These are phyloP conservation scores for Sylvilagus bachmani DNA, from an alignment of 2,113 vertebrate genomes.

Conservation along the genomic window DNA sequence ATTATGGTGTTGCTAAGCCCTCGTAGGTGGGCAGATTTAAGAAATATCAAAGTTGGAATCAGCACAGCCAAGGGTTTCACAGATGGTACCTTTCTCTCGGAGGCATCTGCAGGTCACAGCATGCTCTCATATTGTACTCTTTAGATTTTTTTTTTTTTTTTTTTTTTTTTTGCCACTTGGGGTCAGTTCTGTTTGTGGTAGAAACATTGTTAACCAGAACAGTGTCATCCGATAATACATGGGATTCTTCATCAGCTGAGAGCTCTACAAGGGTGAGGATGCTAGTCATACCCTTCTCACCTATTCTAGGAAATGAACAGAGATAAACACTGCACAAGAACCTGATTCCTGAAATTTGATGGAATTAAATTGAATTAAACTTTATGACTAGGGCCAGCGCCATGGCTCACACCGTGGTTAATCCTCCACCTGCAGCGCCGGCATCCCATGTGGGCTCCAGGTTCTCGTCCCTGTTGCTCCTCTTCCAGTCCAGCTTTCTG, in stretches of 20 bases:
- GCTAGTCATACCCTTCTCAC: neutral
- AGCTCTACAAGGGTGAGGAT: neutral
- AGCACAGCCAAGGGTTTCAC: neutral
- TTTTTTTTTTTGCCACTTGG: neutral
- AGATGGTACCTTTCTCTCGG: neutral
- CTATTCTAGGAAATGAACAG: neutral
- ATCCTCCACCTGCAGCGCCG: no score
- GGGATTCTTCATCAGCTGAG: neutral
- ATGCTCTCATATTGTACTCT: neutral
- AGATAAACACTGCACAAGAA: neutral
- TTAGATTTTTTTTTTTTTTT: neutral
- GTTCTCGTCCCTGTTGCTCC: no score
- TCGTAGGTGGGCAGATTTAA: neutral
- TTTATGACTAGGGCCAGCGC: neutral
- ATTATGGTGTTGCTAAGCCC: neutral
- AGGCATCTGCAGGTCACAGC: neutral
- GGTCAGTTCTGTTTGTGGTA: neutral
- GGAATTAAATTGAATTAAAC: neutral
- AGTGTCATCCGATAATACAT: neutral
- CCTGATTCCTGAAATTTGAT: neutral
- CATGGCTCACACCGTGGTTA: no score
- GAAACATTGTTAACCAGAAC: neutral
- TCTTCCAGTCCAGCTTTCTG: no score
- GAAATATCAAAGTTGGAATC: neutral
- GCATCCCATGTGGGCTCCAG: no score